Percentiles rank a stretch among this genome's conserved stretches.
Conservation (phyloP, 2,113 vertebrate genomes). For the Gallinago paraguaiae region DNA sequence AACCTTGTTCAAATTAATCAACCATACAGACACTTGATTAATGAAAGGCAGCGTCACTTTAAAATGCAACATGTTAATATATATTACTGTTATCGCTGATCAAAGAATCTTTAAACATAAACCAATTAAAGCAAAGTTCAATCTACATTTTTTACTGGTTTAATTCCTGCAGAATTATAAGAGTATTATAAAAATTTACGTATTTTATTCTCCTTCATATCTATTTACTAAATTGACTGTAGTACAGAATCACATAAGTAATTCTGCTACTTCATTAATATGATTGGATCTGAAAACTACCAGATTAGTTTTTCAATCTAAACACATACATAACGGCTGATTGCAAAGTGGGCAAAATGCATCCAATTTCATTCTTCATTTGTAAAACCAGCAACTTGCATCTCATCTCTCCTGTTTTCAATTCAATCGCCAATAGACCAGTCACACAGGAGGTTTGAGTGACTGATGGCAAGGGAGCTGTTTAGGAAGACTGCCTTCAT, state of each 20-base stretch:
- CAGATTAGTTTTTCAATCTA: slow-evolving; percentile 55
- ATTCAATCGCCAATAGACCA: background rate
- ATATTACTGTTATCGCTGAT: slow-evolving; percentile 85
- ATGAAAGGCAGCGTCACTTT: slow-evolving; percentile 86
- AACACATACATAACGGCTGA: slow-evolving; percentile 52
- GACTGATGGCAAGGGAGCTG: background rate
- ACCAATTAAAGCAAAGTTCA: slow-evolving; percentile 83
- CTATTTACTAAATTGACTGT: slow-evolving; percentile 76
- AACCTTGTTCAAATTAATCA: slow-evolving; percentile 90
- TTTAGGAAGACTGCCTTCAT: background rate
- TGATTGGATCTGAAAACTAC: slow-evolving; percentile 70
- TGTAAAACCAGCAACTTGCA: slow-evolving; percentile 50
- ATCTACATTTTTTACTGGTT: slow-evolving; percentile 78
- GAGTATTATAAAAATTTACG: slow-evolving; percentile 53
- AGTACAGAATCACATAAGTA: slow-evolving; percentile 61
- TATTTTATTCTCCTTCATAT: slow-evolving; percentile 68
- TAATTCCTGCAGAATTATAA: slow-evolving; percentile 74
- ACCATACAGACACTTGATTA: slow-evolving; percentile 88
- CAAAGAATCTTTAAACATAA: slow-evolving; percentile 86
- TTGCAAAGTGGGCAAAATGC: slow-evolving; percentile 57
- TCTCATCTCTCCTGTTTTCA: slow-evolving; percentile 27
- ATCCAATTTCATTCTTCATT: slow-evolving; percentile 54
- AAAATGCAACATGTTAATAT: slow-evolving; percentile 88
- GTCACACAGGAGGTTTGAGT: background rate
- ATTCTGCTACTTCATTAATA: slow-evolving; percentile 69